phyloP scores from a whole-genome alignment of 2,797 vertebrate species.

The Neomorphus geoffroyi region DNA sequence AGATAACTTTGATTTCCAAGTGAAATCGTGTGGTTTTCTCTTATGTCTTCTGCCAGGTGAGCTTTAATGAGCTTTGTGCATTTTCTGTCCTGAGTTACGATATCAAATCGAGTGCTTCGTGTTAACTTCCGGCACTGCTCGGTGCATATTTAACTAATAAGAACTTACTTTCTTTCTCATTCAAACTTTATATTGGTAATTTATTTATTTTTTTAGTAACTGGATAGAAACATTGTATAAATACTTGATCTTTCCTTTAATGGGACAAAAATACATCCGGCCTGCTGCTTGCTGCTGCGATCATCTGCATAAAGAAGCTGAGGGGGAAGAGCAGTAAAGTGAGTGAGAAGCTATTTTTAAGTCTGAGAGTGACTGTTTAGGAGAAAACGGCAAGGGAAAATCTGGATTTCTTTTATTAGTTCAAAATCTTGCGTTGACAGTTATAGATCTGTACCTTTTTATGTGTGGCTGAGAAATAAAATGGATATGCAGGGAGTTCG shows the following conservation, averaged over 20 bases:
- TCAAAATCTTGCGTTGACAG: conserved; percentile 59
- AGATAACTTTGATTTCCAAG: neutral
- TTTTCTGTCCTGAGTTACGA: neutral
- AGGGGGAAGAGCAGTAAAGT: conserved; percentile 77
- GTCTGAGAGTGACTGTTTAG: conserved; percentile 57
- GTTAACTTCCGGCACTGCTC: neutral
- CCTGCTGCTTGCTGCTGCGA: conserved; percentile 79
- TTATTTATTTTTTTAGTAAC: neutral
- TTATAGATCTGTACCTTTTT: neutral
- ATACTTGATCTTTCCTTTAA: conserved; percentile 12
- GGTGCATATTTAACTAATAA: neutral
- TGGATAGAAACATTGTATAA: neutral
- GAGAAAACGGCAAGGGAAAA: conserved; percentile 37
- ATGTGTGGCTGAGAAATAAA: conserved; percentile 2
- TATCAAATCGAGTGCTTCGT: neutral
- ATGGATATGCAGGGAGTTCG: conserved; percentile 25
- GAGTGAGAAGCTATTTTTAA: conserved; percentile 53
- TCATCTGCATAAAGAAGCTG: conserved; percentile 84
- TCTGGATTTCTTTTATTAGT: conserved; percentile 63
- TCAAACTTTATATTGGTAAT: neutral
- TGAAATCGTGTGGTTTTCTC: accelerated
- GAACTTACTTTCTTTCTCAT: neutral
- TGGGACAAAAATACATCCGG: conserved; percentile 37
- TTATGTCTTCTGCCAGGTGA: neutral
- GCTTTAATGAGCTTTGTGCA: neutral